These are phyloP conservation scores for Crocuta crocuta DNA, from an alignment of 2,113 vertebrate genomes.

Conservation along the genomic window DNA sequence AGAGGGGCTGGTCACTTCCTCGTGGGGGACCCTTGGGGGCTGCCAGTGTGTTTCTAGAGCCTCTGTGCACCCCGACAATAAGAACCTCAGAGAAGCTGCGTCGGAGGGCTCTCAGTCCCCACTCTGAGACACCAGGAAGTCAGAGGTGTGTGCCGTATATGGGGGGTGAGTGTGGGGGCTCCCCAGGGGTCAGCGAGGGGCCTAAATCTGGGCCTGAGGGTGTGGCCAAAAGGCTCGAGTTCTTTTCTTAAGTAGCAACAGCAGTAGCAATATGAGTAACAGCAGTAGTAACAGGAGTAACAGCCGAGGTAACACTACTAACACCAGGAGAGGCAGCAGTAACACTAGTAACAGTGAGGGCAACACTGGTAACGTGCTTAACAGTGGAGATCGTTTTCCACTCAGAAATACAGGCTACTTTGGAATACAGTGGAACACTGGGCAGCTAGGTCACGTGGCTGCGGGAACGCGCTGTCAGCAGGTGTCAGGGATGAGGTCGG, in stretches of 20 bases:
- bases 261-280: neutral
- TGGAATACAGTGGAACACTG: neutral
- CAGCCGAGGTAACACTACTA: no score
- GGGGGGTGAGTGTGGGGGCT: neutral
- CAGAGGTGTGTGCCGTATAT: accelerated
- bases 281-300: neutral
- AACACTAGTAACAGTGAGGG: neutral
- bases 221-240: neutral
- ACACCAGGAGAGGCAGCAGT: neutral
- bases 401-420: neutral
- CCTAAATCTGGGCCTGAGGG: neutral
- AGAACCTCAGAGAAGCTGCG: neutral
- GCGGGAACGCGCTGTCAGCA: neutral
- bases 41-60: neutral
- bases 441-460: neutral
- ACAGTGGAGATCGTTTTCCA: neutral
- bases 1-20: accelerated
- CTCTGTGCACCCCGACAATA: neutral
- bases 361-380: no score
- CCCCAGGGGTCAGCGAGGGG: no score
- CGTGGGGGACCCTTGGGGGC: neutral
- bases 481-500: neutral
- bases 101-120: neutral
- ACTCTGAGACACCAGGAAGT: neutral
- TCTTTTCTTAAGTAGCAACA: neutral